Evolutionary conservation across 2,888 invertebrate species (phyloP), one percentile per base, ranked within the genome.

Genomic region (Eristalis arbustorum): DNA sequence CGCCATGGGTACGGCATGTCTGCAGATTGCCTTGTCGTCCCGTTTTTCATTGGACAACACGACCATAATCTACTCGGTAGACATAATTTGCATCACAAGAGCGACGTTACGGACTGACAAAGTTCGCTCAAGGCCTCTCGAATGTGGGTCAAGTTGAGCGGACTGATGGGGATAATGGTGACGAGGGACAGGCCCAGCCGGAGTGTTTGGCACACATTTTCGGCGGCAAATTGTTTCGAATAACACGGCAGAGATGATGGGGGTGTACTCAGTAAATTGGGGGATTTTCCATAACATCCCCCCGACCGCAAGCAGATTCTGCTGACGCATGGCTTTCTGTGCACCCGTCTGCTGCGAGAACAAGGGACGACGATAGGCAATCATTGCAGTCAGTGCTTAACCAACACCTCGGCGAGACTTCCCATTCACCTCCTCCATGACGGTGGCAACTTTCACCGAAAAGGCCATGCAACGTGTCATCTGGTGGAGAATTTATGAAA

Each of bases 401-500:
- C 13, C 37, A 13, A 10, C 10, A 37, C 13, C 2, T 11, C 0
- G 2, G 13, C 8, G 6, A 34, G 25, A 34, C n/a, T n/a, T 13
- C 37, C 3, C 37, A 37, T 37, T 37, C 11, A 37, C 37, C 37
- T 37, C 37, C 13, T 37, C 1, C 4, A 11, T 34, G 49, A 31
- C 2, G 5, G 49, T 18, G 1, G 49, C 49, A n/a, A 5, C 49
- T 49, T 18, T n/a, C n/a, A n/a, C n/a, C 8, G n/a, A 49, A 18
- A 18, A 49, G n/a, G 69, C 28, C 59, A 76, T 49, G 28, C 62
- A 28, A 13, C 69, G 75, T 69, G 49, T 49, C 64, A 79, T 84
- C 71, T 71, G 25, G 40, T 22, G 42, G 62, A 42, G 42, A 67
- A 59, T 62, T 66, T 75, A 75, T 67, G 71, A 79, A 84, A 81